Base-by-base conservation (phyloP, 1,140 invertebrate genomes). In the Leptopilina boulardi region DNA sequence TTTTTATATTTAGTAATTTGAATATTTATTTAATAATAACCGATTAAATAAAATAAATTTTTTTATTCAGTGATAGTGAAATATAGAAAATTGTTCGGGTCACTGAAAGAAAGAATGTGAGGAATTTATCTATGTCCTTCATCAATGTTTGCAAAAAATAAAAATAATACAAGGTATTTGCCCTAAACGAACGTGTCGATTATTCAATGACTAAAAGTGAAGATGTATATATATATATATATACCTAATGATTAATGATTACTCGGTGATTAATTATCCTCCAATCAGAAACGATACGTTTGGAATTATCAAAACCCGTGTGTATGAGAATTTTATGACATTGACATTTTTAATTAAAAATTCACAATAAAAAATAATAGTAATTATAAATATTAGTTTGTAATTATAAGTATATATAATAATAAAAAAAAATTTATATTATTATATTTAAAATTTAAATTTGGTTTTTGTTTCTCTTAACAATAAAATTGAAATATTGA, bases 111-210 rank as follows among this genome's bases (percentile, higher is more conserved):
- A n/a, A 23, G 59, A 13, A 2, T 51, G 23, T n/a, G 21, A n/a
- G 26, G 59, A 66, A 66, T 66, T 66, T 30, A 66, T 66, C 23
- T 30, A 30, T 66, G 13, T 30, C 23, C 59, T 34, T 30, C 59
- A n/a, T 66, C 59, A 66, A 13, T 13, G 30, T n/a, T 66, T n/a
- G 59, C 47, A 34, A 66, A 66, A 66, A 66, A 66, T 30, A 30
- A 66, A n/a, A 38, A 38, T 38, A 38, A 38, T 66, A 66, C 56
- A 66, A 66, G 15, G n/a, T n/a, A 66, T 23, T n/a, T n/a, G 23
- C 26, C 26, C 59, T 23, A n/a, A 66, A 66, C 59, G 59, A 66
- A 66, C 59, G 26, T 66, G 26, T 66, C 26, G 59, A 66, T 66
- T 66, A 66, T 66, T 30, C 59, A n/a, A 66, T 66, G 13, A 30